Conservation (phyloP, 2,888 invertebrate species). For the Rhorus exstirpatorius region DNA sequence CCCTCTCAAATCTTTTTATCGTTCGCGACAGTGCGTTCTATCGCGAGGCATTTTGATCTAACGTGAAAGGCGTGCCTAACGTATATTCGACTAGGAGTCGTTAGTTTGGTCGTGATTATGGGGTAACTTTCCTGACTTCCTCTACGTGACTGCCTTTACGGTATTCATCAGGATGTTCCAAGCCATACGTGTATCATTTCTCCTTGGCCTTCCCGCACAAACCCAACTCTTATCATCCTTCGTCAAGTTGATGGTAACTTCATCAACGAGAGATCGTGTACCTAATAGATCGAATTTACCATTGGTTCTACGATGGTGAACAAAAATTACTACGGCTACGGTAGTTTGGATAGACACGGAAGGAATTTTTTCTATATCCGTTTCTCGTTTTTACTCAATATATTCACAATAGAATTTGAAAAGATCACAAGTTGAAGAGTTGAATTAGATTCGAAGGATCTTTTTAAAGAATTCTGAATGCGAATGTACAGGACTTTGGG, state of each 20-base stretch:
- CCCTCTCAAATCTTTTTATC: neutral
- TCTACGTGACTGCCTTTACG: conserved; percentile 57
- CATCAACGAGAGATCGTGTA: conserved; percentile 63
- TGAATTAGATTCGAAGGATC: too few species aligned
- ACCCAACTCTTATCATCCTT: conserved; percentile 44
- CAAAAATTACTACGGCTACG: conserved; percentile 24
- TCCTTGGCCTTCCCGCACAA: conserved; percentile 12
- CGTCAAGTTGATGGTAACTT: conserved; percentile 56
- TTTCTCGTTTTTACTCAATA: neutral
- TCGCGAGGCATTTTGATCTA: conserved; percentile 29
- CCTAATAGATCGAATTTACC: conserved; percentile 55
- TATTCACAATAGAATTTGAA: too few species aligned
- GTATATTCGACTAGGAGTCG: conserved; percentile 37
- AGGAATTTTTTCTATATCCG: conserved; percentile 1
- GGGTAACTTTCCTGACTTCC: conserved; percentile 36
- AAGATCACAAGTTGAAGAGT: too few species aligned
- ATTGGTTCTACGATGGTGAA: conserved; percentile 39
- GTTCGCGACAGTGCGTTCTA: conserved; percentile 19
- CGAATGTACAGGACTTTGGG: too few species aligned
- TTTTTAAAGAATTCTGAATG: too few species aligned
- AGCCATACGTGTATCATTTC: conserved; percentile 52
- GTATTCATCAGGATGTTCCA: conserved; percentile 66
- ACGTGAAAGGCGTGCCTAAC: conserved; percentile 10
- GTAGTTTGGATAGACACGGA: neutral
- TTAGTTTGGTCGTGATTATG: conserved; percentile 51